Percentiles rank a stretch among this genome's conserved stretches.
Evolutionary conservation across 37 sponge, comb jelly and placozoan genomes (phyloP).

Genomic region (Tethya wilhelma): DNA sequence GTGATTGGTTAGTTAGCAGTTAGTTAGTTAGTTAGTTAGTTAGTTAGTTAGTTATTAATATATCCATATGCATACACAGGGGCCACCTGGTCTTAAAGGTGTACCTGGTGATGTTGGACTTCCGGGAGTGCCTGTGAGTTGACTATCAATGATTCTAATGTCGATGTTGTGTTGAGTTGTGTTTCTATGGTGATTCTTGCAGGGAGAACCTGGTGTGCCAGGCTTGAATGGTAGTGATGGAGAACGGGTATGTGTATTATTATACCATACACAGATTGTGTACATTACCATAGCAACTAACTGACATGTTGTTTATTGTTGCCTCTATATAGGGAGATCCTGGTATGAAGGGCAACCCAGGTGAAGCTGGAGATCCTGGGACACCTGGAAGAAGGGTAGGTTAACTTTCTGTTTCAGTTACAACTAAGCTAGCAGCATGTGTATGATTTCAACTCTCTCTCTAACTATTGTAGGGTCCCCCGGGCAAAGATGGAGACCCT

Average conservation of each 20-base stretch:
- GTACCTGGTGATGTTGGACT: slow-evolving; percentile 4
- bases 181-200: too few relatives aligned
- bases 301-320: not conserved
- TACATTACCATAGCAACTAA: too few relatives aligned
- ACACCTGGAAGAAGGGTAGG: slow-evolving; percentile 9
- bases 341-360: slow-evolving; percentile 7
- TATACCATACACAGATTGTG: not conserved
- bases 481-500: too few relatives aligned
- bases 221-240: not conserved
- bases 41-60: too few relatives aligned
- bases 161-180: too few relatives aligned
- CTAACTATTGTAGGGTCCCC: not conserved
- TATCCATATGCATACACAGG: too few relatives aligned
- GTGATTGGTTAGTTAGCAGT: too few relatives aligned
- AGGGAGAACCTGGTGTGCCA: slow-evolving; percentile 3
- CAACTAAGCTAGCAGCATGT: not conserved
- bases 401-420: not conserved
- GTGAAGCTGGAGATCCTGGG: slow-evolving; percentile 2
- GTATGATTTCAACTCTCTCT: not conserved
- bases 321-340: not conserved
- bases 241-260: too few relatives aligned
- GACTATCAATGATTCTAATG: too few relatives aligned
- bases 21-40: too few relatives aligned
- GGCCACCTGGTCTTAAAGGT: slow-evolving; percentile 14
- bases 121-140: slow-evolving; percentile 17